Evolutionary conservation across 2,113 vertebrate species (phyloP), one percentile per base, ranked within the genome.

Genomic region (Nipponia nippon): DNA sequence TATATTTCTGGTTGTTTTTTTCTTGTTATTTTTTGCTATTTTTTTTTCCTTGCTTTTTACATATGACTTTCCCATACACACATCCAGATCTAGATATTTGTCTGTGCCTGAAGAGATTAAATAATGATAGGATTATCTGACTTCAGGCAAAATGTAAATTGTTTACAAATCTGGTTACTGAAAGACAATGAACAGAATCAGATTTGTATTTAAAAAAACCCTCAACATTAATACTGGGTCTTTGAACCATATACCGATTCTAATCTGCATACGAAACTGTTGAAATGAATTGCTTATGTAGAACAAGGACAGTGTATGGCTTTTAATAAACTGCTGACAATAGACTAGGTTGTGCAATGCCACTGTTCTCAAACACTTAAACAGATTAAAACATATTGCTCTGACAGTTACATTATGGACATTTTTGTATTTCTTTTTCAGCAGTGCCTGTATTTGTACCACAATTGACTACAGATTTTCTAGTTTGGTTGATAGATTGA

Each of bases 161-260:
- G 61, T 90, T 94, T 95, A 82, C 47, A 95, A 66, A 84, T 87
- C 55, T 89, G 49, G 21, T 92, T 90, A 59, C n/a, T 90, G 83
- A 71, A 76, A 75, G 71, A 59, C 69, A 94, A 46, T 55, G 56
- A 85, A 76, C 36, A 65, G 34, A 72, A 87, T 61, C 4, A 3
- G 40, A 91, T 72, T 87, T 78, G 32, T 59, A 61, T 75, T 82
- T 90, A 16, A 6, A 17, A 58, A 84, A 22, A 81, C 77, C 79
- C 47, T 72, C 38, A 93, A 50, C n/a, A 50, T 32, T 53, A 49
- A 58, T n/a, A 42, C 20, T 55, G 18, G 18, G 49, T 87, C 42
- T 79, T 55, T 90, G 38, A 87, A 53, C 23, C 18, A 10, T 42
- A 44, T 49, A 25, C 16, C 72, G 44, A 55, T 93, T 58, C n/a